Percentiles rank a stretch among this genome's conserved stretches.
phyloP scores from a whole-genome alignment of 2,888 invertebrate species.

The Axea sp. region DNA sequence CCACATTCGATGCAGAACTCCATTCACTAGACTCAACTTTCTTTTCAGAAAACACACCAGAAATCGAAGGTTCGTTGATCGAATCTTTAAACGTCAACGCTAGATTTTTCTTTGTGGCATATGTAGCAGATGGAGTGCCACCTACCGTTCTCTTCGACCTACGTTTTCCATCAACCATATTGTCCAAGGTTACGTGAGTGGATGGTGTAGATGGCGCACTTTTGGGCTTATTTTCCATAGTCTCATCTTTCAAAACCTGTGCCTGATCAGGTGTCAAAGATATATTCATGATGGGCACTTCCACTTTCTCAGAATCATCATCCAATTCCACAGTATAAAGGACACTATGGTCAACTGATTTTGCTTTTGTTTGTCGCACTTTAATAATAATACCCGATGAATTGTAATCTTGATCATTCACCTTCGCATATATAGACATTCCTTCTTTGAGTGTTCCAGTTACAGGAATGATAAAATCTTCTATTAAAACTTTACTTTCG shows the following conservation, averaged over 20 bases:
- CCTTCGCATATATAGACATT: constrained; percentile 71
- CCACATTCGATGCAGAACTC: constrained; percentile 5
- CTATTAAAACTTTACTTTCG: constrained; percentile 81
- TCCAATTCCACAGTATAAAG: constrained; percentile 72
- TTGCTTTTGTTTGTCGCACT: constrained; percentile 29
- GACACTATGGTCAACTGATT: constrained; percentile 54
- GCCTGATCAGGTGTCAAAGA: constrained; percentile 74
- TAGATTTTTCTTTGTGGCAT: neutral
- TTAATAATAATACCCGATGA: constrained; percentile 71
- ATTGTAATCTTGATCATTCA: constrained; percentile 68
- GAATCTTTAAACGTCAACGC: constrained; percentile 59
- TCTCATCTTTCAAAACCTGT: constrained; percentile 70
- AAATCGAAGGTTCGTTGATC: constrained; percentile 22
- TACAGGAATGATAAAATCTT: constrained; percentile 82
- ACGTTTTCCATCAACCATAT: constrained; percentile 72
- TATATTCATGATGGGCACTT: constrained; percentile 70
- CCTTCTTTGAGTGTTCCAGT: constrained; percentile 66
- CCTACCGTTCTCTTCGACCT: constrained; percentile 68
- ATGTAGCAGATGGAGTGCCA: constrained; percentile 35
- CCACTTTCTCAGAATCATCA: constrained; percentile 68
- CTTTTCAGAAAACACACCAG: neutral
- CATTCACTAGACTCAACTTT: constrained; percentile 7
- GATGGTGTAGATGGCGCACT: constrained; percentile 69
- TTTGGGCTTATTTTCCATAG: constrained; percentile 49
- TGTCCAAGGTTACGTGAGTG: constrained; percentile 71